Evolutionary conservation across 1,140 invertebrate species (phyloP).

Genomic region (Calycopis cecrops): DNA sequence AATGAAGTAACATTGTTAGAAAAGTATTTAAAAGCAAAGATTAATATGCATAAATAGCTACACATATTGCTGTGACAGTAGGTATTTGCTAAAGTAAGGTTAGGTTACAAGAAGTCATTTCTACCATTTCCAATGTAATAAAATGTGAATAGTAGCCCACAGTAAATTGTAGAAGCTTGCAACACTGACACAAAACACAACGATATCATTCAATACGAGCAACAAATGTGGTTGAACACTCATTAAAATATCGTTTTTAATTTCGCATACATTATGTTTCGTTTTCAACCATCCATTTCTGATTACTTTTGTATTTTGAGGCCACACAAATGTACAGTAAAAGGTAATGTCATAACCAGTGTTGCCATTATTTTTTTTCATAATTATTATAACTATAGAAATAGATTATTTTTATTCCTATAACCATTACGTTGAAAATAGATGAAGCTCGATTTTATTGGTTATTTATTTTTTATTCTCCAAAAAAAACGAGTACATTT

Average conservation of each 20-base stretch:
- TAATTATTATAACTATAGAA: not conserved
- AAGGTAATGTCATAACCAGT: not conserved
- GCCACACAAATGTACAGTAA: constrained; percentile 20
- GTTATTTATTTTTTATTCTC: too few species aligned
- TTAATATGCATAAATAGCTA: constrained; percentile 1
- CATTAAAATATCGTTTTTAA: constrained; percentile 47
- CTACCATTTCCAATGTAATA: constrained; percentile 32
- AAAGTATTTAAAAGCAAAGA: not conserved
- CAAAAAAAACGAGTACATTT: constrained; percentile 23
- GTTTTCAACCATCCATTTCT: constrained; percentile 21
- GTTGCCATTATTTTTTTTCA: not conserved
- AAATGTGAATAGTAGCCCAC: constrained; percentile 55
- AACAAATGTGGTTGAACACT: constrained; percentile 32
- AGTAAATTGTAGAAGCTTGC: constrained; percentile 64
- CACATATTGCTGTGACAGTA: constrained; percentile 6
- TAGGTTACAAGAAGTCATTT: constrained; percentile 23
- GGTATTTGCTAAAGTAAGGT: not conserved
- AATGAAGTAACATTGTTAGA: too few species aligned
- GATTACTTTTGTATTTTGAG: constrained; percentile 18
- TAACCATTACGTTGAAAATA: not conserved
- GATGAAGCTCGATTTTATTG: too few species aligned
- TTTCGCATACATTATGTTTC: constrained; percentile 34
- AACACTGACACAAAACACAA: constrained; percentile 61
- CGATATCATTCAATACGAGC: constrained; percentile 41
- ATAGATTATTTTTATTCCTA: not conserved